Base-by-base conservation (phyloP, 2,888 invertebrate genomes). In the Melinopterus prodromus region DNA sequence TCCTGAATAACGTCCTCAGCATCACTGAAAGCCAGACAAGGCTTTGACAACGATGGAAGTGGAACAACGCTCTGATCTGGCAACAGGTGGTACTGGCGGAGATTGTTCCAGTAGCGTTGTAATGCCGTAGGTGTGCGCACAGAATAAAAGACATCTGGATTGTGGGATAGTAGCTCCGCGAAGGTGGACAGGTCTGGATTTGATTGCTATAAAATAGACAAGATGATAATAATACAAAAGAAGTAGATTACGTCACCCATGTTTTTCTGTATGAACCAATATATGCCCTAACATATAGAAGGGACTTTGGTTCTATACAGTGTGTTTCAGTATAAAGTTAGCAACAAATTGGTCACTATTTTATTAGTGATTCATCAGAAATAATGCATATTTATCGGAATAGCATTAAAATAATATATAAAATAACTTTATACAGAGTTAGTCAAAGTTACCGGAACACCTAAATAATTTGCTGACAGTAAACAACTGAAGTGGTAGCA, bases 1-100 rank as follows among this genome's bases (percentile, higher is more conserved):
- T 98, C 98, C 85, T 95, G 94, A 76, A 98, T 92, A 83, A 94
- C 91, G 81, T 98, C 98, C 89, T 99, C 98, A 2, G 97, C 97
- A 90, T 98, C 98, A 72, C 97, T 97, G 87, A 98, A 98, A 82
- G 93, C 93, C 82, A 94, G 86, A 6, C 94, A 92, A 3, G 89
- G 88, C 16, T 87, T 83, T 7, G 87, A 86, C n/a, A 86, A 83
- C 5, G 86, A 85, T 0, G 88, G 88, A 6, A 89, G 80, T 2
- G 89, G 88, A 14, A 86, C 86, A 0, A 96, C 94, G 77, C 93
- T 92, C 90, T 99, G 99, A 89, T 98, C 98, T 0, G 97, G 96
- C 79, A 99, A 90, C 53, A 99, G 90, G 85, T 96, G 95, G 88
- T 98, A 98, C 88, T 98, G 96, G 87, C 97, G 97, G 90, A 99